Percentiles rank a stretch among this genome's conserved stretches.
Conservation (phyloP, 1,140 invertebrate genomes). For the Drosophila busckii region DNA sequence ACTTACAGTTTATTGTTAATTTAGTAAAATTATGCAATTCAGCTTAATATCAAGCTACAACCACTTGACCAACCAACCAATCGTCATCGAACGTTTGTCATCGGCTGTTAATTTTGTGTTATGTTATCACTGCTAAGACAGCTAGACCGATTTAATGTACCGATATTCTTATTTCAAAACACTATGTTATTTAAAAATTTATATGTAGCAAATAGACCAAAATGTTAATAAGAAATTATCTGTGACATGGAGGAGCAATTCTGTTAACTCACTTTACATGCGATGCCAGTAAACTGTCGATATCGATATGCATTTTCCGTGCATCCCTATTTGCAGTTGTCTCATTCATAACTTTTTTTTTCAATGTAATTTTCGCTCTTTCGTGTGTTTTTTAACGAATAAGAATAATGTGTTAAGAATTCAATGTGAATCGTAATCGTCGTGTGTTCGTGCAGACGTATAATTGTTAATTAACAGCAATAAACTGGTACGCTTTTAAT, state of each 20-base stretch:
- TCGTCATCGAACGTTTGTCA: too few species aligned
- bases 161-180: too few species aligned
- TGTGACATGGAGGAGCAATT: constrained; percentile 13
- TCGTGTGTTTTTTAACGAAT: constrained; percentile 43
- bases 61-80: too few species aligned
- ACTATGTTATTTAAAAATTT: too few species aligned
- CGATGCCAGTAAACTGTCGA: background rate
- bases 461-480: constrained; percentile 38
- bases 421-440: constrained; percentile 43
- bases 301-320: constrained; percentile 9
- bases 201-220: too few species aligned
- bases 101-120: too few species aligned
- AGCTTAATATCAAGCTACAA: too few species aligned
- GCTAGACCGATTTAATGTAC: too few species aligned
- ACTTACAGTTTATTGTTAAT: too few species aligned
- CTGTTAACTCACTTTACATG: background rate
- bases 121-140: too few species aligned
- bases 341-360: constrained; percentile 45
- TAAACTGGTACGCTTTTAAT: constrained; percentile 32
- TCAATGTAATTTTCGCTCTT: constrained; percentile 43
- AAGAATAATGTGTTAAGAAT: constrained; percentile 41
- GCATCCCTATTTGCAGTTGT: constrained; percentile 33
- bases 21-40: too few species aligned
- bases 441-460: constrained; percentile 43
- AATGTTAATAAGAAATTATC: too few species aligned